Percentiles rank a stretch among this genome's conserved stretches.
These are phyloP conservation scores for Antrozous pallidus DNA, from an alignment of 2,797 vertebrate species.

Conservation along the genomic window DNA sequence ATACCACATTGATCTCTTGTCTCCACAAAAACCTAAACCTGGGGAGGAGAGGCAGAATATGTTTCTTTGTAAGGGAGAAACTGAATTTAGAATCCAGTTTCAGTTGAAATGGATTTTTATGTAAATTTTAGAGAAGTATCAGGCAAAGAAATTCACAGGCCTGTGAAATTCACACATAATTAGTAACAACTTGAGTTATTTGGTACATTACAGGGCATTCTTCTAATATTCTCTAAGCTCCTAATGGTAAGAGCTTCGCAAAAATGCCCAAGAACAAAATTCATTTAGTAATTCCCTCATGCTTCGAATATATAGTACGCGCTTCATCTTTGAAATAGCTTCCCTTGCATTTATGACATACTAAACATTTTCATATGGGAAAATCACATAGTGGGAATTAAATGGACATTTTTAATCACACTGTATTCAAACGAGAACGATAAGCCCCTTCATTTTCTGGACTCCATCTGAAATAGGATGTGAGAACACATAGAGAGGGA, in stretches of 20 bases:
- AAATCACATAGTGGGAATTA: background rate
- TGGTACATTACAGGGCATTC: background rate
- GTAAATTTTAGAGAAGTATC: background rate
- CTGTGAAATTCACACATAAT: slow-evolving; percentile 42
- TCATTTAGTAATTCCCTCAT: background rate
- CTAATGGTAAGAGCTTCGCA: background rate
- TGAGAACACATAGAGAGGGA: background rate
- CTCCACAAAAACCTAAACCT: background rate
- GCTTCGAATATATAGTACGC: background rate
- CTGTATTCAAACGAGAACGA: background rate
- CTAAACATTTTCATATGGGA: background rate
- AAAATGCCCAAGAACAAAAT: background rate
- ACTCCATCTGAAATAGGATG: background rate
- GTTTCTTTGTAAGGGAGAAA: background rate
- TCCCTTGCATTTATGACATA: background rate
- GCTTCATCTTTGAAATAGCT: background rate
- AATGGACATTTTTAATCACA: background rate
- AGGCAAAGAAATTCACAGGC: slow-evolving; percentile 7
- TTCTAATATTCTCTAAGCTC: background rate
- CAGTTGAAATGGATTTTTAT: slow-evolving; percentile 25
- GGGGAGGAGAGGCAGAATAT: background rate
- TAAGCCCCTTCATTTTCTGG: background rate
- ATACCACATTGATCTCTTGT: background rate
- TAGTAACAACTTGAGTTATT: slow-evolving; percentile 1
- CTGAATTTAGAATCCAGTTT: slow-evolving; percentile 38